Evolutionary conservation across 1,140 invertebrate species (phyloP).

Genomic region (Drosophila neocordata): DNA sequence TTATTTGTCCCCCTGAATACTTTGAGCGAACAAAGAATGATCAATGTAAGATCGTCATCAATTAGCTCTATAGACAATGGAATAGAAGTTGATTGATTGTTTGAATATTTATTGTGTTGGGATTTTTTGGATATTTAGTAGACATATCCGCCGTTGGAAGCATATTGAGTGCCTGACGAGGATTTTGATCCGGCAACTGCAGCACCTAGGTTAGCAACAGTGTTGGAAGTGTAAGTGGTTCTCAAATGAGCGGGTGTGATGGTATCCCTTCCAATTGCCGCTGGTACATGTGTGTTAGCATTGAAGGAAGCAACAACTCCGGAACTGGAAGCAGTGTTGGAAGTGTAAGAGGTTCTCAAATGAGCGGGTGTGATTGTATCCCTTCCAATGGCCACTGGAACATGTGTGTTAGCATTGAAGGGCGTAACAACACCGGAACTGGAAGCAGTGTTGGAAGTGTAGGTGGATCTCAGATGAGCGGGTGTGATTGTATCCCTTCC

Average conservation of each 20-base stretch:
- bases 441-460: slow-evolving; percentile 26
- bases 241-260: too few relatives aligned
- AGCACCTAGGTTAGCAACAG: background rate
- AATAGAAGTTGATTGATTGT: background rate
- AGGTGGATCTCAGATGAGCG: slow-evolving; percentile 29
- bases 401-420: slow-evolving; percentile 33
- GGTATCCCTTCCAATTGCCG: too few relatives aligned
- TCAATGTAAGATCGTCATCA: too few relatives aligned
- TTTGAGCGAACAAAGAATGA: too few relatives aligned
- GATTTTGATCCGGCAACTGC: slow-evolving; percentile 5
- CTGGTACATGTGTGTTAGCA: too few relatives aligned
- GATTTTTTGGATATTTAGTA: slow-evolving; percentile 43
- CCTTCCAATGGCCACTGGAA: slow-evolving; percentile 35
- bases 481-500: slow-evolving; percentile 56
- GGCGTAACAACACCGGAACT: too few relatives aligned
- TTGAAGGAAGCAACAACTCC: too few relatives aligned
- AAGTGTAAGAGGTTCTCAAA: slow-evolving; percentile 21
- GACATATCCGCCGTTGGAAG: slow-evolving; percentile 66
- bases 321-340: too few relatives aligned
- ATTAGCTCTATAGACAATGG: background rate
- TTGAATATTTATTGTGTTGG: background rate
- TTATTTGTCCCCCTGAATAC: background rate
- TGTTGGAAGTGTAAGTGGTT: too few relatives aligned
- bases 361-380: slow-evolving; percentile 44
- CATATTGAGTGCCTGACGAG: slow-evolving; percentile 52